These are phyloP conservation scores for Passer domesticus DNA, from an alignment of 2,113 vertebrate species.

Conservation along the genomic window DNA sequence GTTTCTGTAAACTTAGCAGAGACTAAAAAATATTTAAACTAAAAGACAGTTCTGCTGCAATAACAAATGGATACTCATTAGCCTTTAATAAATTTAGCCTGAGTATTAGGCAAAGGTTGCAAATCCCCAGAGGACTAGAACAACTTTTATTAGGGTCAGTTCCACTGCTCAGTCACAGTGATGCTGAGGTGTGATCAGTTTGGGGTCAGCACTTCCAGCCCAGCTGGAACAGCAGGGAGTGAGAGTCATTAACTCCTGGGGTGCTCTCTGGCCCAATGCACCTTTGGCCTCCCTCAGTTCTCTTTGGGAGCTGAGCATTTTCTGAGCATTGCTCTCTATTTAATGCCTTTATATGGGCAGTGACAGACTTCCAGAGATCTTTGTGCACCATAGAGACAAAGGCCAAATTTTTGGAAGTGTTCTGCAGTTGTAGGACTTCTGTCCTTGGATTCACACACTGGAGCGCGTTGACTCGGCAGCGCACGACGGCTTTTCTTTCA, in stretches of 20 bases:
- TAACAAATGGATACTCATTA: not conserved
- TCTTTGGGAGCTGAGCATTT: not conserved
- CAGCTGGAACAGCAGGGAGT: not conserved
- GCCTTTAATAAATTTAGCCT: slow-evolving; percentile 5
- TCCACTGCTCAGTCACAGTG: not conserved
- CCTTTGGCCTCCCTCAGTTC: not conserved
- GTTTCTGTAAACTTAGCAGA: not conserved
- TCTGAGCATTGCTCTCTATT: not conserved
- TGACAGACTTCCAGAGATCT: not conserved
- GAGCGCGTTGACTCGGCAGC: not conserved
- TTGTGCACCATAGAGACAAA: not conserved
- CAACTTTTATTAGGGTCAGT: not conserved
- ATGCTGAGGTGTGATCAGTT: not conserved
- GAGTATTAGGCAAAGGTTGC: not conserved
- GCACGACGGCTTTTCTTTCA: not conserved
- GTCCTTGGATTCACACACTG: not conserved
- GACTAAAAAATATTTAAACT: not conserved
- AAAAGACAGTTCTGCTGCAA: not conserved
- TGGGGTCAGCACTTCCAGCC: not conserved
- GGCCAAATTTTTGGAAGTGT: not conserved
- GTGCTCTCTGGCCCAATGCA: not conserved
- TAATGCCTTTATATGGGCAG: not conserved
- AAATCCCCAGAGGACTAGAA: not conserved
- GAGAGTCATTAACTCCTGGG: not conserved
- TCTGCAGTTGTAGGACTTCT: not conserved